These are phyloP conservation scores for Phocoena sinus DNA, from an alignment of 2,113 vertebrate genomes.

Conservation along the genomic window DNA sequence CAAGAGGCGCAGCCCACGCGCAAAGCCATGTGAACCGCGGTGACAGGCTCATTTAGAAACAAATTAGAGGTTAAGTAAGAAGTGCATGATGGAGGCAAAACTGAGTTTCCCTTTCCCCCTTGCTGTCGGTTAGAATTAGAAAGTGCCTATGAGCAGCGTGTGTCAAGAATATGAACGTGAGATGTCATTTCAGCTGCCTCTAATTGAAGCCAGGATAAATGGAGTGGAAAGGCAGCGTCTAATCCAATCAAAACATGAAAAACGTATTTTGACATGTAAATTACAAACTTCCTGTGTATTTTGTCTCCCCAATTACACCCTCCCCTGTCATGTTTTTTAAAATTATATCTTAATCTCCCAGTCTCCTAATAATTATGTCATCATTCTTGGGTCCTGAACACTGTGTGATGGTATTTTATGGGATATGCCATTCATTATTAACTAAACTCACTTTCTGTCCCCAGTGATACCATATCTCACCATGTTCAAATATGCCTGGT, in stretches of 20 bases:
- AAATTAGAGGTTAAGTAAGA: slow-evolving; percentile 87
- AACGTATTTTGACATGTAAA: slow-evolving; percentile 90
- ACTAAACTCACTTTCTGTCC: slow-evolving; percentile 82
- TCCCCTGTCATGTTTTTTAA: slow-evolving; percentile 87
- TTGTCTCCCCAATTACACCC: slow-evolving; percentile 88
- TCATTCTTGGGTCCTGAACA: slow-evolving; percentile 84
- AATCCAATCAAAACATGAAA: slow-evolving; percentile 88
- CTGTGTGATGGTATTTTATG: slow-evolving; percentile 86
- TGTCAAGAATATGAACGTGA: slow-evolving; percentile 82
- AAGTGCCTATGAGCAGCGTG: slow-evolving; percentile 78
- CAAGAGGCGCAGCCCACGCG: slow-evolving; percentile 47
- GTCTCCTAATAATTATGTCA: slow-evolving; percentile 89
- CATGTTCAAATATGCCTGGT: slow-evolving; percentile 83
- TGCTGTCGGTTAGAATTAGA: slow-evolving; percentile 85
- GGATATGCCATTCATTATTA: slow-evolving; percentile 87
- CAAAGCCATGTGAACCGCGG: slow-evolving; percentile 76
- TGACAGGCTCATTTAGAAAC: slow-evolving; percentile 85
- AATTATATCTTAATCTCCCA: slow-evolving; percentile 89
- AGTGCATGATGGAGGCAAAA: slow-evolving; percentile 80
- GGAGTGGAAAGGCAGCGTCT: slow-evolving; percentile 87
- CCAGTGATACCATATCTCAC: slow-evolving; percentile 79
- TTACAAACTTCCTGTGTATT: slow-evolving; percentile 89
- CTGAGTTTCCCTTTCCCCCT: slow-evolving; percentile 81
- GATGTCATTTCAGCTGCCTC: slow-evolving; percentile 81
- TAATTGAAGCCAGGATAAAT: slow-evolving; percentile 88